Conservation (phyloP, 2,797 vertebrate genomes). For the Semotilus atromaculatus region DNA sequence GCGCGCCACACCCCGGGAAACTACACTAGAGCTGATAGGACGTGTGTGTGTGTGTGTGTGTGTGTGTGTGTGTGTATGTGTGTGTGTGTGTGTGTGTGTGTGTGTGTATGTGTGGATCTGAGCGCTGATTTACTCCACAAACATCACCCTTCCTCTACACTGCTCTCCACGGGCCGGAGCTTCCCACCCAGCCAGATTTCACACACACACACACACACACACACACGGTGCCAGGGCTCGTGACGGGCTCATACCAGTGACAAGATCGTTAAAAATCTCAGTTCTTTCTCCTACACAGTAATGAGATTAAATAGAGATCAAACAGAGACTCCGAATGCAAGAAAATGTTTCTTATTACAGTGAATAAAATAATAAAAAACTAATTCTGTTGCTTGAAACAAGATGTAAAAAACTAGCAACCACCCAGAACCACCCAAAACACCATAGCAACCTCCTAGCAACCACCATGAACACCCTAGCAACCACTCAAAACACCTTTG, state of each 20-base stretch:
- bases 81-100: no score
- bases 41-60: neutral
- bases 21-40: slow-evolving; percentile 21
- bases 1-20: slow-evolving; percentile 40
- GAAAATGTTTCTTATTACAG: neutral
- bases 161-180: slow-evolving; percentile 37
- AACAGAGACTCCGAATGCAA: neutral
- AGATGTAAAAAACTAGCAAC: no score
- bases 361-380: neutral
- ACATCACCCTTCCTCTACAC: slow-evolving; percentile 38
- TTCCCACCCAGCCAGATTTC: slow-evolving; percentile 47
- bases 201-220: slow-evolving; percentile 46
- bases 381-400: no score
- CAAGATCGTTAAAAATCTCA: neutral
- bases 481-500: no score
- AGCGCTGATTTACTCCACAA: slow-evolving; percentile 9
- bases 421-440: neutral
- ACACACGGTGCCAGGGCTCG: neutral
- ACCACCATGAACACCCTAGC: no score
- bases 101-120: no score
- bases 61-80: no score
- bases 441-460: no score
- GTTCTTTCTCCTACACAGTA: neutral
- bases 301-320: neutral
- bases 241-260: neutral